Evolutionary conservation across 2,888 invertebrate genomes (phyloP), one percentile per base, ranked within the genome.

Genomic region (Aromia moschata): DNA sequence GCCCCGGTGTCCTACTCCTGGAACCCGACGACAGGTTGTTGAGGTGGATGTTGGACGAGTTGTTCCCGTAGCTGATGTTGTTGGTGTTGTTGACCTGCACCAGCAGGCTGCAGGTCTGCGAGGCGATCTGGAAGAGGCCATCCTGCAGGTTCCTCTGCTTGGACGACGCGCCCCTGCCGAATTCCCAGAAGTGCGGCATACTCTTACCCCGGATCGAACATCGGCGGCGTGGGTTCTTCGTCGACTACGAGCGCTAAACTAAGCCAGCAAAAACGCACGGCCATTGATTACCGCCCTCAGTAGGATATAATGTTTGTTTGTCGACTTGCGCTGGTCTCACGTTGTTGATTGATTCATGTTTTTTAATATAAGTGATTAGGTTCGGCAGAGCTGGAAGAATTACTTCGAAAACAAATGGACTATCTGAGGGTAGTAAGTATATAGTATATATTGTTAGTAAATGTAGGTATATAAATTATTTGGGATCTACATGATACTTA

Each of bases 51-150:
- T 87, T 89, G 56, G 86, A 83, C 62, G 83, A 80, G 69, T 87
- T 84, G 72, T 86, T 85, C 45, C 89, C 87, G 70, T 87, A 88
- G 71, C 87, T 89, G 61, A 89, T 89, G 76, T 90, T 89, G 78
- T 89, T 89, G 44, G 89, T 89, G 71, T 90, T 89, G 77, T 89
- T 88, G 65, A 90, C 89, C 84, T 90, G 89, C 56, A 91, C 89
- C 61, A 91, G 81, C 66, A 91, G 87, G 76, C 89, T 90, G 74
- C 90, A 91, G 56, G 91, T 90, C 77, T 91, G 91, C 10, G 90
- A 89, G 2, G 90, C 90, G 67, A 91, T 91, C 83, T 90, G 90
- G 75, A 90, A 89, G 25, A 91, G 82, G 3, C 91, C 91, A 73
- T 90, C 90, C 73, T 90, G 89, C 65, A 91, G 79, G 77, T 89